Evolutionary conservation across 2,113 vertebrate species (phyloP).

Genomic region (Vulpes vulpes): DNA sequence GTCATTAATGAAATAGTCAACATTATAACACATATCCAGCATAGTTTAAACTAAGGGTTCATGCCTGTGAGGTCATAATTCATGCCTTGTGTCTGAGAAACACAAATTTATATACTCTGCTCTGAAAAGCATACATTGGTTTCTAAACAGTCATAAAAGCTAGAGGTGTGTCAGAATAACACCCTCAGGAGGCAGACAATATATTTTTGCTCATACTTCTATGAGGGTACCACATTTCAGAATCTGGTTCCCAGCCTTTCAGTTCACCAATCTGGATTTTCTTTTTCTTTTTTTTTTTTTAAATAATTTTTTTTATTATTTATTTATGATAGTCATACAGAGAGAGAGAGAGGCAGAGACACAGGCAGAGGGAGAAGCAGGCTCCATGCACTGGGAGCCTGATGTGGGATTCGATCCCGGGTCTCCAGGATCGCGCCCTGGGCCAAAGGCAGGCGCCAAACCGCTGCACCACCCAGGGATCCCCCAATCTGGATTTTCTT

Average conservation of each 20-base stretch:
- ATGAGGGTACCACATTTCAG: background rate
- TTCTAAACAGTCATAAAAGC: background rate
- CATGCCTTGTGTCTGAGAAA: background rate
- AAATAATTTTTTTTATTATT: too few species aligned
- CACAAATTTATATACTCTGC: background rate
- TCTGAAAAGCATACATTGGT: background rate
- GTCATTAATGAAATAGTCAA: background rate
- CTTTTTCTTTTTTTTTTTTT: background rate
- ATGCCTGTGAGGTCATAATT: background rate
- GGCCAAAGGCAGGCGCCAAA: too few species aligned
- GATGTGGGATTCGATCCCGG: too few species aligned
- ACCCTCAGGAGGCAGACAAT: fast-evolving
- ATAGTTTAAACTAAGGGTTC: background rate
- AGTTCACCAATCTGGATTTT: background rate
- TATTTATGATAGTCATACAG: too few species aligned
- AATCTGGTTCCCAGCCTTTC: background rate
- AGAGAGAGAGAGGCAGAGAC: too few species aligned
- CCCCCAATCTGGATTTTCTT: background rate
- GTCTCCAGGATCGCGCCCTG: too few species aligned
- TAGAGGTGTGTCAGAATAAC: background rate
- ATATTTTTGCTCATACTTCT: background rate
- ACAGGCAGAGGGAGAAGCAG: too few species aligned
- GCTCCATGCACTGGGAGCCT: too few species aligned
- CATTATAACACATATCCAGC: background rate
- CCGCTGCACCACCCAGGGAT: too few species aligned